Conservation (phyloP, 2,113 vertebrate species). For the Eptatretus burgeri region DNA sequence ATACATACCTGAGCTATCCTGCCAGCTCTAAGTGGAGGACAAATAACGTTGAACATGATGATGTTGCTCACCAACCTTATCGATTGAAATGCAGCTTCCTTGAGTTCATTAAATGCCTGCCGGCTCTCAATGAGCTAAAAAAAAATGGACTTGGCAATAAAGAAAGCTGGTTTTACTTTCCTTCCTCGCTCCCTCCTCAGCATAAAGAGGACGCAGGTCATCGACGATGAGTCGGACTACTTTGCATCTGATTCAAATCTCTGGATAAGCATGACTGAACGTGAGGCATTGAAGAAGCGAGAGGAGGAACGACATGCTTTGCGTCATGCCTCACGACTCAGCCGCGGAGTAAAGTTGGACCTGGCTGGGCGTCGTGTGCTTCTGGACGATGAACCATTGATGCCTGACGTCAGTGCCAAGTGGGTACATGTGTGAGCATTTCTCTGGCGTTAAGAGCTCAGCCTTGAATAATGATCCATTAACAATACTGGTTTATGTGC, state of each 20-base stretch:
- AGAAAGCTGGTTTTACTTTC: neutral
- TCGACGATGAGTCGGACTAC: slow-evolving; percentile 83
- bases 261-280: slow-evolving; percentile 55
- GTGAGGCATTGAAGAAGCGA: slow-evolving; percentile 33
- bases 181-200: slow-evolving; percentile 15
- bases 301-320: slow-evolving; percentile 55
- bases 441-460: neutral
- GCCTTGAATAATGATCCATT: neutral
- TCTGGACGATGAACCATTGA: slow-evolving; percentile 30
- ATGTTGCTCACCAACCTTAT: too few species aligned
- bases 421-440: slow-evolving; percentile 10
- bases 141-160: too few species aligned
- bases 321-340: slow-evolving; percentile 42
- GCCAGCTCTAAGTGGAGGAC: too few species aligned
- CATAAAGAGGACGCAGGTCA: slow-evolving; percentile 55
- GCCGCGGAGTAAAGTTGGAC: slow-evolving; percentile 56
- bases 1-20: too few species aligned
- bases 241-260: slow-evolving; percentile 73
- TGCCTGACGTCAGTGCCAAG: slow-evolving; percentile 48
- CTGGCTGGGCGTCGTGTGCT: slow-evolving; percentile 59
- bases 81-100: too few species aligned
- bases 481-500: slow-evolving; percentile 7
- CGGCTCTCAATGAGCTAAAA: too few species aligned
- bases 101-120: too few species aligned
- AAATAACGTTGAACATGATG: too few species aligned